Evolutionary conservation across 2,113 vertebrate species (phyloP).

Genomic region (Hystrix cristata): DNA sequence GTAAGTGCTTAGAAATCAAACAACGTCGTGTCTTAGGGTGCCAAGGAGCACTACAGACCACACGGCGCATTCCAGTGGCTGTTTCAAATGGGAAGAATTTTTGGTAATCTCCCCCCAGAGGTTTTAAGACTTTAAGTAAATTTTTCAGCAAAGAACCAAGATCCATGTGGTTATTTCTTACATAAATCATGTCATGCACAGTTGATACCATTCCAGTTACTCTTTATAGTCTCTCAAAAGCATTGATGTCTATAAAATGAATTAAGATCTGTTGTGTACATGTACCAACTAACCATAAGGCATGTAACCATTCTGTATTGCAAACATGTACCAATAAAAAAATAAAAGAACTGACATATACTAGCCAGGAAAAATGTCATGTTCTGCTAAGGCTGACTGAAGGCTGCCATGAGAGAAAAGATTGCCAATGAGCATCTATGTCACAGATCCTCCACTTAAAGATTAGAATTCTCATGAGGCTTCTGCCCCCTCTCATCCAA

Average conservation of each 20-base stretch:
- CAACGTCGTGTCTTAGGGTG: background rate
- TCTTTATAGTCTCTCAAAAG: background rate
- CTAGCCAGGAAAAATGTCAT: background rate
- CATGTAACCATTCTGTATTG: background rate
- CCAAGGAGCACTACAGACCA: background rate
- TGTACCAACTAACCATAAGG: background rate
- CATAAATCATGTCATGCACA: background rate
- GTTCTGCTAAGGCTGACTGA: background rate
- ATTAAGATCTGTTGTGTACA: background rate
- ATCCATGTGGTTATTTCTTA: slow-evolving; percentile 15
- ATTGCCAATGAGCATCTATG: slow-evolving; percentile 1
- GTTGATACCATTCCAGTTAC: background rate
- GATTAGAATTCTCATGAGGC: slow-evolving; percentile 7
- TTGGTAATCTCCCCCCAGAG: background rate
- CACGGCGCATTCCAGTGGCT: background rate
- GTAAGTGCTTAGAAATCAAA: background rate
- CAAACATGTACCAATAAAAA: background rate
- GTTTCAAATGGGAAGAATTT: slow-evolving; percentile 42
- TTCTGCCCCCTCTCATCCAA: background rate
- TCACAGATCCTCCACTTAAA: slow-evolving; percentile 18
- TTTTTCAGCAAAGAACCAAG: slow-evolving; percentile 54
- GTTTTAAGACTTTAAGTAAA: slow-evolving; percentile 61
- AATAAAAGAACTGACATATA: background rate
- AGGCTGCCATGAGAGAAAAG: background rate
- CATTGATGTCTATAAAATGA: background rate